Base-by-base conservation (phyloP, 92 coral and sea anemone genomes). In the Phenganax subtilis region DNA sequence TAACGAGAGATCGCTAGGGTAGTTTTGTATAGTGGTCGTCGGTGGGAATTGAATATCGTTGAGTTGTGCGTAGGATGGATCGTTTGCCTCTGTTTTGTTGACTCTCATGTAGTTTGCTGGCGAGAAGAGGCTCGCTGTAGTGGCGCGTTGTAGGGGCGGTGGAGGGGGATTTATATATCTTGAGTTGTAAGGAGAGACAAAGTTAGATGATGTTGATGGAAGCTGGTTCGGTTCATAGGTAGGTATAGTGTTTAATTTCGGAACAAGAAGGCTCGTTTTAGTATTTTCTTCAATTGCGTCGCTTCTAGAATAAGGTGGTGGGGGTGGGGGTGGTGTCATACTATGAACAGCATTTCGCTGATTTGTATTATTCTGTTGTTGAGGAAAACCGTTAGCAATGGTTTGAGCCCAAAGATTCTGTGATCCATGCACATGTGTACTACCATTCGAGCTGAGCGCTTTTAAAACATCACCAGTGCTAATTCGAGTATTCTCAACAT, bases 391-490 rank as follows among this genome's bases (percentile, higher is more conserved):
- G 54, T 76, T 76, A 29, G 58, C 69, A 44, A 76, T 57, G 14
- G 67, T 79, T 27, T 79, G 83, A 6, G 83, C 74, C 83, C 83
- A 79, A 17, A 47, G 68, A 62, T 64, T 65, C 62, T 63, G 74
- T 28, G 83, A 51, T 15, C 25, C 74, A 60, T 47, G 73, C n/a
- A 47, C 53, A 16, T 51, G 51, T 16, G 74, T 27, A 47, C 11
- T 79, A 8, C 60, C 83, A 65, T 58, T 64, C 62, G 83, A 62
- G 29, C 74, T 62, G 29, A 79, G 83, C 20, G 29, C 83, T 20
- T 79, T 79, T 28, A 79, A 65, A 0, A 79, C 83, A 65, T 79
- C 83, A 0, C 83, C 83, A 12, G 83, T 54, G 56, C 72, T 79
- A 12, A 79, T 64, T 63, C 65, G 63, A 79, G 62, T 56, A 20